phyloP scores from a whole-genome alignment of 2,888 invertebrate genomes.

The Drosophila setosimentum region DNA sequence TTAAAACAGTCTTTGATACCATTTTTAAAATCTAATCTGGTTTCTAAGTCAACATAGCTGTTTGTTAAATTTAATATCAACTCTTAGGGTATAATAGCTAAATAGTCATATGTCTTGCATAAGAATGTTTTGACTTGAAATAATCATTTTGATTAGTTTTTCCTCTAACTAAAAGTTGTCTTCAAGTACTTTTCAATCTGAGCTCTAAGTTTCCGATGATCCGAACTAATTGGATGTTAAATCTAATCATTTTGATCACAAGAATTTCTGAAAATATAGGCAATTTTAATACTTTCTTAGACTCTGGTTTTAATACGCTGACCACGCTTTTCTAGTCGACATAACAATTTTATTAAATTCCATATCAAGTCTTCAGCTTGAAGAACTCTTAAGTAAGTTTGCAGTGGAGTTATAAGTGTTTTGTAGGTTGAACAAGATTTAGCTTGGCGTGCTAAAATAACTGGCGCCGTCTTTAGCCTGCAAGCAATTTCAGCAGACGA shows the following conservation, averaged over 20 bases:
- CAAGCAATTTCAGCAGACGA: conserved; percentile 18
- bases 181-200: background rate
- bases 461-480: conserved; percentile 28
- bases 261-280: background rate
- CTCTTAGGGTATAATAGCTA: background rate
- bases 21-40: background rate
- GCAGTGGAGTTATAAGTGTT: background rate
- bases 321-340: background rate
- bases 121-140: background rate
- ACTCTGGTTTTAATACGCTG: background rate
- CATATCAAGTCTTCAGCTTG: background rate
- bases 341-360: background rate
- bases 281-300: background rate
- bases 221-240: background rate
- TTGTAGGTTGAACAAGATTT: background rate
- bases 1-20: background rate
- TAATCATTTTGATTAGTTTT: background rate
- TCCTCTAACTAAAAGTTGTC: background rate
- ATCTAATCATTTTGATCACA: too few relatives aligned
- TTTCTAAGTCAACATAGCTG: background rate
- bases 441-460: conserved; percentile 2
- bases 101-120: background rate
- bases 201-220: background rate
- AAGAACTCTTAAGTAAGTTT: background rate
- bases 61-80: background rate